Conservation (phyloP, 2,888 invertebrate genomes). For the Leucania comma region DNA sequence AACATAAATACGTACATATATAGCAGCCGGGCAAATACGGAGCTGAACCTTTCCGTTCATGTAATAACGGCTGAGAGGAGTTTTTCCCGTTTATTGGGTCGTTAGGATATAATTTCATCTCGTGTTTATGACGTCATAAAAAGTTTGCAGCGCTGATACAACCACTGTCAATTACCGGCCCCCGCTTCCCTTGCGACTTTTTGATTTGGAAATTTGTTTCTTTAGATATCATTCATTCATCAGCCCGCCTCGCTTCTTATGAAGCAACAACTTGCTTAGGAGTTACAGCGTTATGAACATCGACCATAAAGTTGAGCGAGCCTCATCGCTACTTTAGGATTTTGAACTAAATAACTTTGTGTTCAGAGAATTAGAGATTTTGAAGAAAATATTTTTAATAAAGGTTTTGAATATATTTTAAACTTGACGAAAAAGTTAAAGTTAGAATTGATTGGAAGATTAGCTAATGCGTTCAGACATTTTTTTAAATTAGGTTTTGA, state of each 20-base stretch:
- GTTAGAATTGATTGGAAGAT: neutral
- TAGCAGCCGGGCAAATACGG: conserved; percentile 73
- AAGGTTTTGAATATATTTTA: neutral
- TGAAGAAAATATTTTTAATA: neutral
- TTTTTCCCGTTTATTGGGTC: conserved; percentile 88
- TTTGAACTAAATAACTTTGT: conserved; percentile 13
- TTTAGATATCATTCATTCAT: conserved; percentile 66
- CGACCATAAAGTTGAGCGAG: conserved; percentile 48
- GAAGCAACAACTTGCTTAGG: conserved; percentile 51
- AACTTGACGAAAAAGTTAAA: neutral
- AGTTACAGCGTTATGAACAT: conserved; percentile 57
- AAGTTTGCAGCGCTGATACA: conserved; percentile 87
- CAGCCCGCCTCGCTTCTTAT: conserved; percentile 50
- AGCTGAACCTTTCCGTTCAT: conserved; percentile 80
- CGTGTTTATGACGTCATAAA: conserved; percentile 88
- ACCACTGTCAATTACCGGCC: conserved; percentile 83
- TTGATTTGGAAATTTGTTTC: conserved; percentile 71
- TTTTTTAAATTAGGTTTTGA: conserved; percentile 13
- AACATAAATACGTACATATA: conserved; percentile 73
- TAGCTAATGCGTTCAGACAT: neutral
- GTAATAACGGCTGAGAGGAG: conserved; percentile 85
- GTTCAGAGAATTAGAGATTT: neutral
- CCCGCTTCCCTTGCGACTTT: conserved; percentile 70
- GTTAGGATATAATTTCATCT: conserved; percentile 90
- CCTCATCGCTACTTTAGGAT: conserved; percentile 27